Evolutionary conservation across 2,113 vertebrate genomes (phyloP), one percentile per base, ranked within the genome.

Genomic region (Pavo muticus): DNA sequence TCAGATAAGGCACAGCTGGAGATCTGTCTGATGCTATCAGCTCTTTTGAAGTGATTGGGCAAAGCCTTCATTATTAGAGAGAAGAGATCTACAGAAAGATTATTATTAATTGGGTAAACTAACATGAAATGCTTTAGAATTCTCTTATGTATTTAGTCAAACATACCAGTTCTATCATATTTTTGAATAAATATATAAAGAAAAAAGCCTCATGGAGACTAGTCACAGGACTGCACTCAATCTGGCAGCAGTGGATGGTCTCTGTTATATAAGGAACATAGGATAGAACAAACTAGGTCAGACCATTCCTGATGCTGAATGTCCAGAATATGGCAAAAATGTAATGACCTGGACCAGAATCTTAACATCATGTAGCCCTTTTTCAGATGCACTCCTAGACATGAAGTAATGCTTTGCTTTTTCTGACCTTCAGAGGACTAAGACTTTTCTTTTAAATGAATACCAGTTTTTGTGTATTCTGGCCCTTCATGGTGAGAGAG

Each of bases 1-100:
- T 76, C 63, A 61, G 88, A 89, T 63, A 92, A 84, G 64, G 23
- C 78, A 70, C 77, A 86, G 67, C 74, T 95, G 85, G 78, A 94
- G 68, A 75, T 82, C 67, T 75, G 35, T 65, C 67, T 89, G 39
- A 82, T 82, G 21, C 23, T 87, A 40, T 91, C 71, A 82, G 44
- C 32, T 65, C n/a, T 82, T 94, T 79, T n/a, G 10, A 73, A 85
- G 59, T 85, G 52, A 59, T 65, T 40, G 37, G 30, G 40, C 27
- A 72, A 82, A 57, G 85, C 37, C 44, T 57, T 40, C 57, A 52
- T 77, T 52, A 89, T 91, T 87, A 87, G 52, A 87, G 89, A 65
- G 57, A 78, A 64, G 40, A 59, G 78, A 64, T 12, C 30, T 40
- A 56, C 44, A 64, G 24, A 42, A 71, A 35, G 5, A 23, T 68